Base-by-base conservation (phyloP, 1,140 invertebrate genomes). In the Drosophila varians region DNA sequence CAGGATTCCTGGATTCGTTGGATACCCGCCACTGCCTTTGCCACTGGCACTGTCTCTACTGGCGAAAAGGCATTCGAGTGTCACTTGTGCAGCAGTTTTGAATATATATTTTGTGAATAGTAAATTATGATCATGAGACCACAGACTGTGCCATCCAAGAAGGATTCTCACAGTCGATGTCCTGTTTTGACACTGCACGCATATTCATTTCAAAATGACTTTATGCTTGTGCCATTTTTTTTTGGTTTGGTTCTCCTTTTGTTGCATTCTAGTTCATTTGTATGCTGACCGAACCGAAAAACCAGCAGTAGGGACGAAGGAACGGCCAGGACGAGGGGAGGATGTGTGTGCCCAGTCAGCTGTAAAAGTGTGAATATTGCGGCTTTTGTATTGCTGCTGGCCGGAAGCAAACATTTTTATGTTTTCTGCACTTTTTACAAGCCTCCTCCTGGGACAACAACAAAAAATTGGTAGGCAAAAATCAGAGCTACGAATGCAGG, bases 91-190 rank as follows among this genome's bases (percentile, higher is more conserved):
- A 76, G 80, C 57, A 80, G 80, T 80, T 84, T 86, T 84, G 80
- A 84, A 84, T 84, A 86, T 84, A 84, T 84, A 86, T 84, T 86
- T 86, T 84, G 54, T 84, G 80, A 86, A 84, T 76, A 69, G 82
- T 87, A 84, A 80, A 84, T 84, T 80, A 80, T 62, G 66, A 86
- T 84, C 80, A 84, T 69, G 72, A 72, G 74, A 46, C 48, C 54
- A 55, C 61, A 66, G 62, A 53, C 46, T 31, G 60, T 16, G 66
- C 49, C 64, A 53, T 46, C 52, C 64, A 52, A 45, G 42, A 68
- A 21, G 49, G 64, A 72, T 58, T 38, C 36, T 16, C 8, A 5
- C n/a, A 36, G 34, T 7, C 4, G 7, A 16, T 48, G 28, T 23
- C 28, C 19, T 43, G 46, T 25, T 70, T 36, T 45, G 34, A n/a